A percentile compares a stretch with the other conserved stretches of the same genome.
Evolutionary conservation across 2,113 vertebrate species (phyloP).

Genomic region (Archilochus colubris): DNA sequence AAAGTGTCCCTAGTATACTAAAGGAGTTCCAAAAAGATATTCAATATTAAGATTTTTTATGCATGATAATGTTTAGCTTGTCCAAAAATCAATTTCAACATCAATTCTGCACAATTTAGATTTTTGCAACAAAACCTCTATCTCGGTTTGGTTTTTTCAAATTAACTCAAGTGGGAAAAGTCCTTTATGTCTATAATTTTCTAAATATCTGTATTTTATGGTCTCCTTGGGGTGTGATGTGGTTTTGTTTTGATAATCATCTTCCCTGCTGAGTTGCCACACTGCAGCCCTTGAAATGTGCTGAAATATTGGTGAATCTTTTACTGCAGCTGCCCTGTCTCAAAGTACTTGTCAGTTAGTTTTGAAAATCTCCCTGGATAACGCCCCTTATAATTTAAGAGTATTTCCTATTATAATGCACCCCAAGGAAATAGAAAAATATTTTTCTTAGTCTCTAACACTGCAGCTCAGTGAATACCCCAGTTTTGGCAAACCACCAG

Average conservation of each 20-base stretch:
- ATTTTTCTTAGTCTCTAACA: not conserved
- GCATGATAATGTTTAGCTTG: not conserved
- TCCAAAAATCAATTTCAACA: constrained; percentile 1
- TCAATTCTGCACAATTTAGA: not conserved
- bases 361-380: not conserved
- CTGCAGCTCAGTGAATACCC: not conserved
- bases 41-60: not conserved
- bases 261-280: not conserved
- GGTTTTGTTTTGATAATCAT: constrained; percentile 11
- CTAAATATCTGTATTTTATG: not conserved
- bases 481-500: not conserved
- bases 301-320: not conserved
- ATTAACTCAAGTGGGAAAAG: constrained; percentile 15
- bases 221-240: constrained; percentile 25
- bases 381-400: not conserved
- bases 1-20: not conserved
- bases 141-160: not conserved
- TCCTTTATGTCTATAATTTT: constrained; percentile 16
- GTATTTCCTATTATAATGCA: not conserved
- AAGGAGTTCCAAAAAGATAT: not conserved
- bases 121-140: not conserved
- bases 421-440: not conserved
- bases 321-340: not conserved
- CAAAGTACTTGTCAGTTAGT: not conserved
- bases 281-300: not conserved